phyloP scores from a whole-genome alignment of 2,888 invertebrate species.

The Harpagoxenus sublaevis region DNA sequence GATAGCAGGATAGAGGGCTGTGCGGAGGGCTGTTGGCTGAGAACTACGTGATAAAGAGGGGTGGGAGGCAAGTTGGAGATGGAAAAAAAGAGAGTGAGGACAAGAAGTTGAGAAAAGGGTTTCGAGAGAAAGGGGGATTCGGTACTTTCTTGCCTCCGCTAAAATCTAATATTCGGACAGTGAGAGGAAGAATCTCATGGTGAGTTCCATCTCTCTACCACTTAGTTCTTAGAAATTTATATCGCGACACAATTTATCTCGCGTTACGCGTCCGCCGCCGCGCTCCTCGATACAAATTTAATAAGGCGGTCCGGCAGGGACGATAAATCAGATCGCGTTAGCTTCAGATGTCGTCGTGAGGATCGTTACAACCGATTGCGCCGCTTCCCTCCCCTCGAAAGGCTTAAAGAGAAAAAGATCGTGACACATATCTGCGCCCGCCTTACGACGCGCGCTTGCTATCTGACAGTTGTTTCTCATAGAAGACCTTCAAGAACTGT shows the following conservation, averaged over 20 bases:
- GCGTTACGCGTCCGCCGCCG: slow-evolving; percentile 55
- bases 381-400: background rate
- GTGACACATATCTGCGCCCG: slow-evolving; percentile 34
- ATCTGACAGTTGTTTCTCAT: slow-evolving; percentile 29
- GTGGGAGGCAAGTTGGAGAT: background rate
- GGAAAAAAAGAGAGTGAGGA: slow-evolving; percentile 37
- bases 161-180: slow-evolving; percentile 80
- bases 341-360: slow-evolving; percentile 56
- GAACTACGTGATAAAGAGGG: slow-evolving; percentile 40
- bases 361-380: slow-evolving; percentile 33
- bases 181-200: slow-evolving; percentile 69
- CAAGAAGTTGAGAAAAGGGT: slow-evolving; percentile 24
- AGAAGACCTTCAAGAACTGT: slow-evolving; percentile 9
- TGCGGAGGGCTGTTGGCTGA: slow-evolving; percentile 12
- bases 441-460: slow-evolving; percentile 30
- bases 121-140: background rate
- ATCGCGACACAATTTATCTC: slow-evolving; percentile 63
- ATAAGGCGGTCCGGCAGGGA: slow-evolving; percentile 43
- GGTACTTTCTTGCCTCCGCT: slow-evolving; percentile 62
- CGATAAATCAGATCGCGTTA: slow-evolving; percentile 64
- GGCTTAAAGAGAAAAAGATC: slow-evolving; percentile 55
- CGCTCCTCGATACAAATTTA: slow-evolving; percentile 68
- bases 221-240: slow-evolving; percentile 69
- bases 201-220: slow-evolving; percentile 59
- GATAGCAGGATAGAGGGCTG: background rate